phyloP scores from a whole-genome alignment of 2,113 vertebrate species.

The Thunnus maccoyii region DNA sequence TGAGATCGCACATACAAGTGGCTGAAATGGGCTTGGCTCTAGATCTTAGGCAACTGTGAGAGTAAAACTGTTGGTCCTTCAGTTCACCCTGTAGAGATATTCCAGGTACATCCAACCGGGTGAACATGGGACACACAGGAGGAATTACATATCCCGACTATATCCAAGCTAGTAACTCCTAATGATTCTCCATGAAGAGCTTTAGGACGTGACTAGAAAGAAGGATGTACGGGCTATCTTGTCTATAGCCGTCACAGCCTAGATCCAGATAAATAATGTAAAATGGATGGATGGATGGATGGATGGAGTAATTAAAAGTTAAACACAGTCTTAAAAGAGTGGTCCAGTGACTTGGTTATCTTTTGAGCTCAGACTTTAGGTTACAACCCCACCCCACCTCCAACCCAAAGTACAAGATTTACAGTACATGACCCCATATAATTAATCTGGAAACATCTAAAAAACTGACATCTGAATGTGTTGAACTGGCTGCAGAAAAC shows the following conservation, averaged over 20 bases:
- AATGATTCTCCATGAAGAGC: too few relatives aligned
- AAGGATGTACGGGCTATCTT: not conserved
- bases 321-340: not conserved
- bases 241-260: not conserved
- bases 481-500: constrained; percentile 9
- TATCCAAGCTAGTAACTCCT: too few relatives aligned
- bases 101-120: too few relatives aligned
- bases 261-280: not conserved
- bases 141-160: not conserved
- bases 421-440: constrained; percentile 1
- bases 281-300: not conserved
- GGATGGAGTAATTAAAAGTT: too few relatives aligned
- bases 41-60: too few relatives aligned
- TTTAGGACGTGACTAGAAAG: too few relatives aligned
- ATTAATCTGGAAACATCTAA: constrained; percentile 10
- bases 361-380: too few relatives aligned
- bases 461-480: constrained; percentile 1
- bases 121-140: not conserved
- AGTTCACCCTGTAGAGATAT: too few relatives aligned
- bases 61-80: too few relatives aligned
- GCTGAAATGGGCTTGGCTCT: not conserved
- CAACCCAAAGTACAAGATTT: not conserved
- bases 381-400: not conserved
- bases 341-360: not conserved
- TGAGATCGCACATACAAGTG: not conserved